Evolutionary conservation across 2,113 vertebrate species (phyloP), one percentile per base, ranked within the genome.

Genomic region (Poeciliopsis prolifica): DNA sequence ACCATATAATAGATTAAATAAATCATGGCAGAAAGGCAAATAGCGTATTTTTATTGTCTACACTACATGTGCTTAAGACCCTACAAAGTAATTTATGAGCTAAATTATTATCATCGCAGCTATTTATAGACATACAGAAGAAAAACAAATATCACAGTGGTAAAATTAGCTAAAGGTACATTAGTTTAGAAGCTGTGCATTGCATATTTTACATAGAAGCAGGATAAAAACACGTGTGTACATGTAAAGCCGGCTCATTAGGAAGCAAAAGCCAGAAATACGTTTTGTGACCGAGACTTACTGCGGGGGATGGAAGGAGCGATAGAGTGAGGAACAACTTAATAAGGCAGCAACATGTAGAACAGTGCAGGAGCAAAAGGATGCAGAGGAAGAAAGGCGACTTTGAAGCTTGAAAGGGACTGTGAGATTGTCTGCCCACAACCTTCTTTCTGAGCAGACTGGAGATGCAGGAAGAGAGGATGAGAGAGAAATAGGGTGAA

Each of bases 391-490:
- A 78, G 86, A 89, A 87, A 83, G 68, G 80, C 61, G 73, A 90
- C 89, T 92, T 89, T 90, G 88, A 91, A 90, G 85, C 83, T 88
- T 89, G 81, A 93, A 91, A 93, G 91, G 84, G 89, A 92, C 89
- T 86, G 61, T 40, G 87, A 91, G 88, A 91, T 75, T 82, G 87
- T 91, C 88, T 85, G 70, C 89, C 89, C 87, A 92, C 91, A 70
- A 85, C 86, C 86, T 62, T 72, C 74, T 70, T 83, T 86, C 71
- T 63, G 17, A 48, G 70, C 69, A 51, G 74, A 78, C 64, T n/a
- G 58, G 29, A 24, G 74, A 87, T 71, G 81, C 63, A 42, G 31
- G 4, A 62, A 63, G 70, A 54, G 30, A 14, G 68, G n/a, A 70
- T 5, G 51, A 61, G 73, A 44, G 65, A 51, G 67, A 81, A 75